Base-by-base conservation (phyloP, 2,888 invertebrate genomes). In the Ophonus ardosiacus region DNA sequence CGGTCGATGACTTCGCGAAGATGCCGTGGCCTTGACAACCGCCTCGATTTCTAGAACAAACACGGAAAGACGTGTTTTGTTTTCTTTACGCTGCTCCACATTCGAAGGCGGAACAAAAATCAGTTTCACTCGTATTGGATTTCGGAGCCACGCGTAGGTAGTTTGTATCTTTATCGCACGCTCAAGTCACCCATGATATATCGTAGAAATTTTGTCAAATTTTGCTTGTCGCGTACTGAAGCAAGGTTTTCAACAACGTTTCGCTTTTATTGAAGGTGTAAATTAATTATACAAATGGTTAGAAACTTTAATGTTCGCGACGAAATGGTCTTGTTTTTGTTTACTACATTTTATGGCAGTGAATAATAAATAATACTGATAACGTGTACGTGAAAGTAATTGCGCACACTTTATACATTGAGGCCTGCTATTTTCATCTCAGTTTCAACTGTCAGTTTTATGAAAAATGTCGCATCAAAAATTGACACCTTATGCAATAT, bases 11-110 rank as follows among this genome's bases (percentile, higher is more conserved):
- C 83, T 83, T 24, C 51, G 24, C 68, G 24, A 40, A 74, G 43
- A n/a, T 18, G 43, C 21, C 24, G 40, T 59, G 84, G 63, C 84
- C 84, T 84, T 84, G 84, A 78, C 74, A 21, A 61, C 84, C 59
- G 17, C 78, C 15, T 61, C 81, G 84, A 84, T 84, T 84, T 84
- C 84, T 76, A 78, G 76, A 63, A 84, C 84, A 78, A 78, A 76
- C 76, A 84, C 84, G 78, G 74, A 84, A 76, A 84, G 43, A 83
- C 68, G 38, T 61, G 59, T 80, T 80, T 80, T 80, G 80, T 80
- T 80, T 61, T 80, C 61, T 80, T 80, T 80, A 24, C 61, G 61
- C 17, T 84, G 84, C 74, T 84, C 84, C 84, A 84, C 78, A 84
- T 84, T 84, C 78, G 84, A 78, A 84, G 61, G 43, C 76, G 84